A percentile compares a stretch with the other conserved stretches of the same genome.
Conservation (phyloP, 2,797 vertebrate species). For the Sebastes hubbsi region DNA sequence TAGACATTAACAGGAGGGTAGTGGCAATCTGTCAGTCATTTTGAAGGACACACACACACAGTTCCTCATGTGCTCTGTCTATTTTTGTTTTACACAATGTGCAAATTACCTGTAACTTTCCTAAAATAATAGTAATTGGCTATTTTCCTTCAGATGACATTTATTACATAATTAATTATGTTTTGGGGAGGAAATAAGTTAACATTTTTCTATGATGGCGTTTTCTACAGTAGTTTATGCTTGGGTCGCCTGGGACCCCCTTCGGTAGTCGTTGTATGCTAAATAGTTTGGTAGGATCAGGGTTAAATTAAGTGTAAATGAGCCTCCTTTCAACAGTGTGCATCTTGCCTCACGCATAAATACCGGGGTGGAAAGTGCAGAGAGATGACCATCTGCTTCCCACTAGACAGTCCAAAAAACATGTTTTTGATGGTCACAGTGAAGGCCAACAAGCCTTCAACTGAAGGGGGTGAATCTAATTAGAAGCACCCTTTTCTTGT, state of each 20-base stretch:
- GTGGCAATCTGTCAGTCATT: too few species aligned
- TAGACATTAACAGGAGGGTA: too few species aligned
- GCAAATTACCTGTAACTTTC: too few species aligned
- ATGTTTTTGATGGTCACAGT: slow-evolving; percentile 27
- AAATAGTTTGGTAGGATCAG: not conserved
- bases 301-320: slow-evolving; percentile 6
- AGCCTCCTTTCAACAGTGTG: slow-evolving; percentile 1
- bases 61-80: too few species aligned
- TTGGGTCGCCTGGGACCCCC: not conserved
- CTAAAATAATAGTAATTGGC: too few species aligned
- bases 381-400: slow-evolving; percentile 53
- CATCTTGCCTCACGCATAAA: slow-evolving; percentile 27
- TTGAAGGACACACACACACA: too few species aligned
- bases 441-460: slow-evolving; percentile 54
- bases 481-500: slow-evolving; percentile 38
- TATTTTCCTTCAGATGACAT: too few species aligned
- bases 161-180: too few species aligned
- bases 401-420: slow-evolving; percentile 34
- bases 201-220: not conserved
- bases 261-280: not conserved
- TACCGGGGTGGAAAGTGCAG: slow-evolving; percentile 35
- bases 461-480: slow-evolving; percentile 35
- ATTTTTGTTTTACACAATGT: too few species aligned
- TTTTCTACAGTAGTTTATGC: not conserved
- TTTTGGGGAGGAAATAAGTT: not conserved